phyloP scores from a whole-genome alignment of 2,113 vertebrate species.

The Oreocharis arfaki region DNA sequence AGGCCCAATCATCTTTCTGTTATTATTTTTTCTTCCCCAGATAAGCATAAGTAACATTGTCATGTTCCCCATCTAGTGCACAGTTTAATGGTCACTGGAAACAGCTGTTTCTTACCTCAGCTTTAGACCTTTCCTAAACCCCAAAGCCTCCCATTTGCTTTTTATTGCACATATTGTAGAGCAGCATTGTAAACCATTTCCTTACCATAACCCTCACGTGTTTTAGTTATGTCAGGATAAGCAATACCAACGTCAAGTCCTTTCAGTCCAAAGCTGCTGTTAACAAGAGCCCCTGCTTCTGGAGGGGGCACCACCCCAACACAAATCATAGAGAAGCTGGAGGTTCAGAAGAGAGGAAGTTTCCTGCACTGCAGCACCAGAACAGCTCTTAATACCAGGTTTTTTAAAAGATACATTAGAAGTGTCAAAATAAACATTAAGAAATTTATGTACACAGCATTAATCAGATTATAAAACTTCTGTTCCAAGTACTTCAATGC shows the following conservation, averaged over 20 bases:
- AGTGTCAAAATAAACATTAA: not conserved
- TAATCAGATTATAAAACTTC: not conserved
- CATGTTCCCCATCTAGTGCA: not conserved
- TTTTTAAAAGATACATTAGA: fast-evolving
- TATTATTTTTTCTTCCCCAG: not conserved
- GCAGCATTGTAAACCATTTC: not conserved
- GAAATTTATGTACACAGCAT: fast-evolving
- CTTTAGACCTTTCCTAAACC: not conserved
- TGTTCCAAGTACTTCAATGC: not conserved
- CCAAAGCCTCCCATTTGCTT: not conserved
- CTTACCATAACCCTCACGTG: not conserved
- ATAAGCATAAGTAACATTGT: not conserved
- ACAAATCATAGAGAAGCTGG: not conserved
- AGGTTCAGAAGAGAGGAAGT: not conserved
- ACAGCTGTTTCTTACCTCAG: not conserved
- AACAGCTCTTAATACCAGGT: not conserved
- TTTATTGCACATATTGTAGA: not conserved
- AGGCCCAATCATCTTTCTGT: not conserved
- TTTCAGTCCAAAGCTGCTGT: not conserved
- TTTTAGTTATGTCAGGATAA: not conserved
- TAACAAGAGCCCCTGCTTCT: not conserved
- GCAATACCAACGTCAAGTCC: not conserved
- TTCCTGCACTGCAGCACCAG: not conserved
- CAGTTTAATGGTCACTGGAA: not conserved
- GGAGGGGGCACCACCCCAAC: not conserved